A percentile compares a stretch with the other conserved stretches of the same genome.
Evolutionary conservation across 1,140 invertebrate species (phyloP).

Genomic region (Papilio helenus): DNA sequence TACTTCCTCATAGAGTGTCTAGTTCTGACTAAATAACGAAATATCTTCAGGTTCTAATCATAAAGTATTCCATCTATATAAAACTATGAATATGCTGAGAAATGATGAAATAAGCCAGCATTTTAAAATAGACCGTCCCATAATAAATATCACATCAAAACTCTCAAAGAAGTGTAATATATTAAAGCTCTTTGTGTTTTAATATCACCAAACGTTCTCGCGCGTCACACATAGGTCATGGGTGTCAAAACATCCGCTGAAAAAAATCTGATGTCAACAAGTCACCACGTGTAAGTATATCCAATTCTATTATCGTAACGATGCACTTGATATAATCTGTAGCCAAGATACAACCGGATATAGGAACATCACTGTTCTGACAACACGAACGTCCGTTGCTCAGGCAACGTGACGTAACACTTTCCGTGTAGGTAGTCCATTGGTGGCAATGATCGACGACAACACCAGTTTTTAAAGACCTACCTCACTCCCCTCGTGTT

Average conservation of each 20-base stretch:
- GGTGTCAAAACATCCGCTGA: constrained; percentile 36
- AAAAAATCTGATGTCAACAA: constrained; percentile 29
- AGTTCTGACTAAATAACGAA: too few species aligned
- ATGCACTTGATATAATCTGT: not conserved
- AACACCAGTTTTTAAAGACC: constrained; percentile 54
- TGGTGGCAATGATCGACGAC: constrained; percentile 50
- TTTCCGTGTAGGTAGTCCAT: constrained; percentile 62
- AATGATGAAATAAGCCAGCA: not conserved
- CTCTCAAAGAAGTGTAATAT: constrained; percentile 10
- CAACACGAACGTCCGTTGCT: constrained; percentile 51
- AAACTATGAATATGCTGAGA: not conserved
- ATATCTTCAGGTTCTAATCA: not conserved
- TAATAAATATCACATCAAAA: constrained; percentile 19
- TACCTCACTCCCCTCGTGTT: constrained; percentile 38
- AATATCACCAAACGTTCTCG: constrained; percentile 10
- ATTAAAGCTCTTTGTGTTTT: constrained; percentile 8
- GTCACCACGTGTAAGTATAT: constrained; percentile 31
- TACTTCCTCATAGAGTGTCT: not conserved
- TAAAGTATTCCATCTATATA: not conserved
- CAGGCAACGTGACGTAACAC: constrained; percentile 56
- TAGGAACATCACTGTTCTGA: constrained; percentile 25
- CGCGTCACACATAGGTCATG: constrained; percentile 36
- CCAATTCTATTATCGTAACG: constrained; percentile 27
- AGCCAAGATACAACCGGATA: constrained; percentile 34
- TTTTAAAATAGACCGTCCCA: not conserved